Evolutionary conservation across 2,888 invertebrate genomes (phyloP), one percentile per base, ranked within the genome.

Genomic region (Cecidostiba fungosa): DNA sequence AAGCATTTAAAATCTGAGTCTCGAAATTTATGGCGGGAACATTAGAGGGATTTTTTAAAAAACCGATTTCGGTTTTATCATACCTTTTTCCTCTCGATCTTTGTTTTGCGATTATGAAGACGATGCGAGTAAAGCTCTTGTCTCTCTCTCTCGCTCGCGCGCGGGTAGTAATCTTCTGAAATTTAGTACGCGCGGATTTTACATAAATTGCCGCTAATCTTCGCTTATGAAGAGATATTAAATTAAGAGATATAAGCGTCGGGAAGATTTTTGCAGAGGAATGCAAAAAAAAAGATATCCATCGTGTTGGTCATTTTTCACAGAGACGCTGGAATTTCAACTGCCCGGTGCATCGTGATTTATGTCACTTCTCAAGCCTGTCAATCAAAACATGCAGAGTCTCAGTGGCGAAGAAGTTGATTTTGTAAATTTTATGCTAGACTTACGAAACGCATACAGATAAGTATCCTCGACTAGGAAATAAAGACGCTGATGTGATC

Each of bases 151-250:
- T 50, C 54, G n/a, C 54, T 5, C 54, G 54, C n/a, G 54, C 10
- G 54, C 54, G 54, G 54, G 6, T 59, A 19, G 66, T 66, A 66
- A 66, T 66, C 66, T 29, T 26, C 66, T 29, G 66, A 66, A 66
- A 29, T 66, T 66, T 66, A 66, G 66, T 66, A 66, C 66, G 29
- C 16, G 66, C 12, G 23, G 66, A 66, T 66, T 66, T 66, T 26
- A 66, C 66, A 66, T 66, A 66, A 66, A 66, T 66, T 66, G 66
- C 23, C 54, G 29, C 23, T 66, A 66, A 66, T 29, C 26, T 29
- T 66, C 16, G 26, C 66, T 29, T 66, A 66, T 66, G 23, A 66
- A 66, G 29, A 66, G 66, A 66, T 66, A 66, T 66, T 66, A 66
- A 66, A 66, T 66, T 66, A 66, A 26, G 29, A 29, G 66, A 66